Evolutionary conservation across 2,888 invertebrate genomes (phyloP).

Genomic region (Cabera pusaria): DNA sequence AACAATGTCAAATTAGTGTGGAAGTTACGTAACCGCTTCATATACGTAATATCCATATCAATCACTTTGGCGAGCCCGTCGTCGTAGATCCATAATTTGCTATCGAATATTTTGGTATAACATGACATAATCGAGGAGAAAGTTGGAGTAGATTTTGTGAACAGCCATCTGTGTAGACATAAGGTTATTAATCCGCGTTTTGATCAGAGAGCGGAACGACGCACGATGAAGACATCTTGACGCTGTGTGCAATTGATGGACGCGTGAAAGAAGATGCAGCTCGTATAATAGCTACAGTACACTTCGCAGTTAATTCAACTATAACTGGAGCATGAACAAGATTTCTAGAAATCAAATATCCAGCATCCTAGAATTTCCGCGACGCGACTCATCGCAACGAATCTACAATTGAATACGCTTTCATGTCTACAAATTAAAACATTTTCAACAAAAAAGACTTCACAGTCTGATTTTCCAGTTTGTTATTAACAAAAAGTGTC

Average conservation of each 20-base stretch:
- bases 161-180: slow-evolving; percentile 32
- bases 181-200: slow-evolving; percentile 31
- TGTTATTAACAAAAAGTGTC: slow-evolving; percentile 19
- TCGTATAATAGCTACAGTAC: too few relatives aligned
- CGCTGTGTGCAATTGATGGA: slow-evolving; percentile 28
- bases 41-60: slow-evolving; percentile 26
- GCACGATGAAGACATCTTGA: slow-evolving; percentile 27
- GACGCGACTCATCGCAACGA: slow-evolving; percentile 4
- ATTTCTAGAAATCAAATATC: slow-evolving; percentile 18
- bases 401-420: slow-evolving; percentile 12
- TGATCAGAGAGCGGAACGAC: slow-evolving; percentile 45
- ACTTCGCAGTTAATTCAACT: slow-evolving; percentile 8
- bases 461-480: slow-evolving; percentile 4
- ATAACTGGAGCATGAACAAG: slow-evolving; percentile 28
- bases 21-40: slow-evolving; percentile 22
- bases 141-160: slow-evolving; percentile 42
- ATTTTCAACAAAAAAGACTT: slow-evolving; percentile 2
- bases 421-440: slow-evolving; percentile 6
- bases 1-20: slow-evolving; percentile 3
- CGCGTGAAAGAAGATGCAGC: slow-evolving; percentile 27
- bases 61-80: slow-evolving; percentile 29
- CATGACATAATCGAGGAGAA: slow-evolving; percentile 46
- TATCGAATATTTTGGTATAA: slow-evolving; percentile 33
- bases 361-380: too few relatives aligned
- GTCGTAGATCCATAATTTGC: slow-evolving; percentile 35